Evolutionary conservation across 2,888 invertebrate genomes (phyloP).

Genomic region (Ditylenchus weischeri): DNA sequence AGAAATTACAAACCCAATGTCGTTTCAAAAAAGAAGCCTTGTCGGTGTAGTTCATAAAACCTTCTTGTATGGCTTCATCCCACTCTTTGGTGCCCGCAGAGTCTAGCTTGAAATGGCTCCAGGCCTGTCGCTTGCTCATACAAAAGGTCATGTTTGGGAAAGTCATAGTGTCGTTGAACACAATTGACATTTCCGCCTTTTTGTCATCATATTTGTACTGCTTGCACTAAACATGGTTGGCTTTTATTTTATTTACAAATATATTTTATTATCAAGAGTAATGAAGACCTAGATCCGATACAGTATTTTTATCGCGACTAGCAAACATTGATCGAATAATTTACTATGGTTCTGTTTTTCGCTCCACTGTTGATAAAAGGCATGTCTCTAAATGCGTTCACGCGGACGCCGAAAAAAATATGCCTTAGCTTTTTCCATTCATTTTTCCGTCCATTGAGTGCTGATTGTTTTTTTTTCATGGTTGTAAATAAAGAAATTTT

Average conservation of each 20-base stretch:
- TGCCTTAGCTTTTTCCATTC: too few relatives aligned
- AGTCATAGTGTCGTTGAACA: conserved; percentile 26
- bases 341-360: too few relatives aligned
- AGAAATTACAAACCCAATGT: conserved; percentile 34
- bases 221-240: background rate
- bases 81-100: conserved; percentile 7
- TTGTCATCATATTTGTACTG: conserved; percentile 15
- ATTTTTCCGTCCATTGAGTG: too few relatives aligned
- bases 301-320: too few relatives aligned
- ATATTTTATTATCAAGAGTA: too few relatives aligned
- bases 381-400: too few relatives aligned
- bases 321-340: too few relatives aligned
- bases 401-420: too few relatives aligned
- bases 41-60: conserved; percentile 45
- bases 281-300: too few relatives aligned
- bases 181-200: conserved; percentile 20
- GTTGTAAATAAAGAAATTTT: too few relatives aligned
- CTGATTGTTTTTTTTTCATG: too few relatives aligned
- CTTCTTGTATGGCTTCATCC: conserved; percentile 29
- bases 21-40: conserved; percentile 42
- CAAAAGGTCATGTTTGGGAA: conserved; percentile 50
- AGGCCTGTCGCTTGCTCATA: conserved; percentile 49
- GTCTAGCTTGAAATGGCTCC: conserved; percentile 46
- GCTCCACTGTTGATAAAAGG: too few relatives aligned
- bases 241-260: background rate